These are phyloP conservation scores for Brachionus calyciflorus DNA, from an alignment of 1,140 invertebrate species.

Conservation along the genomic window DNA sequence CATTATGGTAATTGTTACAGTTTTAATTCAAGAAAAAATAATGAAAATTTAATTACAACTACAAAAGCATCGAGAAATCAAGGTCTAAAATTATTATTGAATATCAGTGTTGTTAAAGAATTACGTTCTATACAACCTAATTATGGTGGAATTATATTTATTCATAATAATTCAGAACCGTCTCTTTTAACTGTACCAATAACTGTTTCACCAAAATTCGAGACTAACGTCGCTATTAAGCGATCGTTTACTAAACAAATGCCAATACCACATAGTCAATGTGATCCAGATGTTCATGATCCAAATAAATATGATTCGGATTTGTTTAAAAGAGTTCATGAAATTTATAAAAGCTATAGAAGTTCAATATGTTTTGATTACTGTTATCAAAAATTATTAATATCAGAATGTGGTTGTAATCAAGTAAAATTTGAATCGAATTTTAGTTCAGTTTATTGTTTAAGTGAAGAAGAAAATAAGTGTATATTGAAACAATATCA, in stretches of 20 bases:
- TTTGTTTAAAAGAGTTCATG: neutral
- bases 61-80: neutral
- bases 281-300: neutral
- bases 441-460: neutral
- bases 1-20: slow-evolving; percentile 29
- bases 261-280: neutral
- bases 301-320: neutral
- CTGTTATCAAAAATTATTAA: neutral
- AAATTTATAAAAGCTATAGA: neutral
- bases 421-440: neutral
- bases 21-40: neutral
- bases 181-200: neutral
- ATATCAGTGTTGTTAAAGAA: neutral
- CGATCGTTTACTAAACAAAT: neutral
- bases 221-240: neutral
- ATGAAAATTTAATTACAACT: neutral
- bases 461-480: too few relatives aligned
- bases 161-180: slow-evolving; percentile 4
- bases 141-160: slow-evolving; percentile 6
- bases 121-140: neutral
- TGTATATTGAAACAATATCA: too few relatives aligned
- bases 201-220: neutral
- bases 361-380: neutral
- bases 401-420: neutral
- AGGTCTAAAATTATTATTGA: neutral